Conservation (phyloP, 2,888 invertebrate genomes). For the Drosophila anomalata region DNA sequence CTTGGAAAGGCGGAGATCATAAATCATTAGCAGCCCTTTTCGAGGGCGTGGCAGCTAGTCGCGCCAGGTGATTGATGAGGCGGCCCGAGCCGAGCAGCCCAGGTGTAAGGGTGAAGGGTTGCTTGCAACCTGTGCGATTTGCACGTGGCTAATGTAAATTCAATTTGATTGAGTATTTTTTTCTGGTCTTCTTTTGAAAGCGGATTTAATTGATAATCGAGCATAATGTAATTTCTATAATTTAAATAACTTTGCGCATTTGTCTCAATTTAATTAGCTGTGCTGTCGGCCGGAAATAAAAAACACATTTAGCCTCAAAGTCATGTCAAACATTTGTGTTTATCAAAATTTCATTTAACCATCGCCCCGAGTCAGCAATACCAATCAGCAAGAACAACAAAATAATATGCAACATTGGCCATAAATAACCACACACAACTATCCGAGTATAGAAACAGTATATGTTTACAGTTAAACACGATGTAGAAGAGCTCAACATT, state of each 20-base stretch:
- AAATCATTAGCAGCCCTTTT: slow-evolving; percentile 68
- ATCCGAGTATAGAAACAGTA: background rate
- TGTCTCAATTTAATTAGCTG: slow-evolving; percentile 42
- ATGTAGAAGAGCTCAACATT: slow-evolving; percentile 28
- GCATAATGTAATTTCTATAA: slow-evolving; percentile 49
- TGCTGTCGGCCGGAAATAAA: slow-evolving; percentile 7
- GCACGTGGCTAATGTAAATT: slow-evolving; percentile 52
- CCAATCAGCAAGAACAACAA: slow-evolving; percentile 38
- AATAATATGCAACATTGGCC: slow-evolving; percentile 28
- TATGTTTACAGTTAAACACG: slow-evolving; percentile 38
- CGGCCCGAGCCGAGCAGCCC: slow-evolving; percentile 30
- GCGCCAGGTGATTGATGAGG: slow-evolving; percentile 70
- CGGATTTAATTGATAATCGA: slow-evolving; percentile 35
- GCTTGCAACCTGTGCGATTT: slow-evolving; percentile 42
- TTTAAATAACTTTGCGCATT: slow-evolving; percentile 40
- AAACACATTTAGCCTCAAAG: slow-evolving; percentile 40
- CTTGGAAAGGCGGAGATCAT: slow-evolving; percentile 42
- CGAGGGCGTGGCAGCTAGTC: slow-evolving; percentile 39
- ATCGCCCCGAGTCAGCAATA: slow-evolving; percentile 49
- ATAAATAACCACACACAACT: slow-evolving; percentile 39
- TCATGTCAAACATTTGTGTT: slow-evolving; percentile 53
- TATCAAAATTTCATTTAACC: slow-evolving; percentile 69
- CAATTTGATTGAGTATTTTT: slow-evolving; percentile 40
- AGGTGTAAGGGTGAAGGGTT: slow-evolving; percentile 33
- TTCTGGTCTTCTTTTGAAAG: background rate